Base-by-base conservation (phyloP, 2,797 vertebrate genomes). In the Adrianichthys oophorus region DNA sequence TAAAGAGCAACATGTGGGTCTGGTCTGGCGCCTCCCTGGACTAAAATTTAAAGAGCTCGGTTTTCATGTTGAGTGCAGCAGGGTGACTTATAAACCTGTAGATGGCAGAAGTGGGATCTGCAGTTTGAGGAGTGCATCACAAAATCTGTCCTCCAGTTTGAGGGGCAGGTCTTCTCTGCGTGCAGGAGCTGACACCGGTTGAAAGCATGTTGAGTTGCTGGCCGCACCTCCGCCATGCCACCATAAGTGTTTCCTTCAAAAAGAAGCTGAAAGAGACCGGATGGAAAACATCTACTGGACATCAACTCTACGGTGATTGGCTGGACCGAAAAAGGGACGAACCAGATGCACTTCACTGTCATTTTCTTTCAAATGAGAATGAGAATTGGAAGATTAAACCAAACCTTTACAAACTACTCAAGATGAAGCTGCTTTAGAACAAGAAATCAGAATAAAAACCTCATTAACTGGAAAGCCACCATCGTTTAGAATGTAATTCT, bases 91-190 rank as follows among this genome's bases (percentile, higher is more conserved):
- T 21, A 4, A 19, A 21, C 19, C 18, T 46, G 18, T 46, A 46
- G 13, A 21, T 46, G 32, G 32, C 44, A 46, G 5, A 13, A n/a
- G 24, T 29, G 46, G 15, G 24, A 15, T 17, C 17, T 4, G 16
- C 5, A 32, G 48, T 21, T 21, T 18, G 8, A 13, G 18, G 7
- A 47, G 45, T 10, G 77, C 76, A 76, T 76, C 72, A 69, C 64
- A 76, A 41, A 56, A 55, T 21, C 51, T 59, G 44, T 17, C 54
- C n/a, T 44, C n/a, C 8, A 1, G 12, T 4, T 21, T 13, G 18
- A 48, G 59, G 5, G 4, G 13, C 32, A 46, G 2, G 52, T 32
- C 8, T 49, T 8, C 5, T 64, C 40, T 29, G 14, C 19, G 19
- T 21, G 19, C 4, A 15, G 16, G 4, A 16, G 0, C 14, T n/a